These are phyloP conservation scores for Rattus norvegicus DNA, from an alignment of 2,113 vertebrate species.

Conservation along the genomic window DNA sequence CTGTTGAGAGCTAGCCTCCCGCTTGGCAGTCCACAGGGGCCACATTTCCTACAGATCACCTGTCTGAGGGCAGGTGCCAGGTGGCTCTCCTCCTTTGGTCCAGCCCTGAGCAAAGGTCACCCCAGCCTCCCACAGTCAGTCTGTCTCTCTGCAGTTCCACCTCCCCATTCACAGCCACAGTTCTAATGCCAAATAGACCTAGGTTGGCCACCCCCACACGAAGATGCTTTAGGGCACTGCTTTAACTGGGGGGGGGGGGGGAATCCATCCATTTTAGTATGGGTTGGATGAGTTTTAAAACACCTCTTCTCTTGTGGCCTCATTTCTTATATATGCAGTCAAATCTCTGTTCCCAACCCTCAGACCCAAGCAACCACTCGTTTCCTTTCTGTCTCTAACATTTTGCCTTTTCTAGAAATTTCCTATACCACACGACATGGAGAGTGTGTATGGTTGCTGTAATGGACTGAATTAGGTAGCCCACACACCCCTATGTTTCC, in stretches of 20 bases:
- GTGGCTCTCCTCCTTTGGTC: neutral
- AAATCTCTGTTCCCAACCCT: neutral
- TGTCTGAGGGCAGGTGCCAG: neutral
- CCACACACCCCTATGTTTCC: neutral
- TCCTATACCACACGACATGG: neutral
- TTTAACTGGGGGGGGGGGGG: neutral
- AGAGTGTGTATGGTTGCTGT: neutral
- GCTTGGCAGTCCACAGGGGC: neutral
- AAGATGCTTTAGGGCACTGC: neutral
- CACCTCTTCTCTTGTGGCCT: neutral
- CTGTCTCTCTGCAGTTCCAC: neutral
- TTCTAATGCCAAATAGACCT: neutral
- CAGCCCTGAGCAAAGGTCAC: neutral
- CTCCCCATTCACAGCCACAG: neutral
- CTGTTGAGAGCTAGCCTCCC: neutral
- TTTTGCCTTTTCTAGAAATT: slow-evolving; percentile 32
- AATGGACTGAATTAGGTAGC: neutral
- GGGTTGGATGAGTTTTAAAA: neutral
- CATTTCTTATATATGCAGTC: neutral
- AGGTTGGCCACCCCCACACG: neutral
- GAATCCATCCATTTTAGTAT: neutral
- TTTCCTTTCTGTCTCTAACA: slow-evolving; percentile 25
- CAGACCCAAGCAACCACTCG: neutral
- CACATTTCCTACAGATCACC: neutral
- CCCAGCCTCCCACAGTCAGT: neutral